Base-by-base conservation (phyloP, 1,140 invertebrate genomes). In the Drosophila arawakana region DNA sequence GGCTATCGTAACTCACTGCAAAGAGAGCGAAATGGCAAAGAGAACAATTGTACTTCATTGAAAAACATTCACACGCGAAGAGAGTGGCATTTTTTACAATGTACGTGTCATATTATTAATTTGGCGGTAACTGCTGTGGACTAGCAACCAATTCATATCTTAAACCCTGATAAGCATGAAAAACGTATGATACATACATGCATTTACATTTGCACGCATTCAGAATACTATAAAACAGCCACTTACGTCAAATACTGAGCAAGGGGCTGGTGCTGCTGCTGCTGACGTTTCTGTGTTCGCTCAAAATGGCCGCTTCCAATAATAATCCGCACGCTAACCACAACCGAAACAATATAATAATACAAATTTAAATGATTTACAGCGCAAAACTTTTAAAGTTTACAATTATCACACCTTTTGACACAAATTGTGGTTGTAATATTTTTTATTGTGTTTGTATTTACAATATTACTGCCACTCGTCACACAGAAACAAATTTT, bases 221-320 rank as follows among this genome's bases (percentile, higher is more conserved):
- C 52, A 4, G 9, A 37, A 35, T 21, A 55, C 8, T 4, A 25
- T 69, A 47, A 54, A 21, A 41, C 47, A 35, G n/a, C 7, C 41
- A 77, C 70, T 78, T 78, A 80, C 80, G 52, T 78, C 76, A 60
- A 73, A 71, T 58, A 62, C 43, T 75, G 72, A 37, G 62, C 58
- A 55, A 60, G 25, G 50, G 59, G 67, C 25, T 58, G 25, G 25
- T 30, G 18, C 60, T 74, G 52, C 34, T 74, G 52, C 34, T 80
- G 80, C 67, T 89, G 84, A 88, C 84, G 84, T 89, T 89, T 80
- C 73, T 70, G 52, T 43, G 50, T 89, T 84, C 66, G 84, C 85
- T 74, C 78, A 89, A 89, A 89, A 89, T 89, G 84, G 84, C 84
- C 81, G 84, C 84, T 76, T 44, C 44, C 50, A 72, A 57, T 63